Conservation (phyloP, 2,797 vertebrate species). For the Argya squamiceps region DNA sequence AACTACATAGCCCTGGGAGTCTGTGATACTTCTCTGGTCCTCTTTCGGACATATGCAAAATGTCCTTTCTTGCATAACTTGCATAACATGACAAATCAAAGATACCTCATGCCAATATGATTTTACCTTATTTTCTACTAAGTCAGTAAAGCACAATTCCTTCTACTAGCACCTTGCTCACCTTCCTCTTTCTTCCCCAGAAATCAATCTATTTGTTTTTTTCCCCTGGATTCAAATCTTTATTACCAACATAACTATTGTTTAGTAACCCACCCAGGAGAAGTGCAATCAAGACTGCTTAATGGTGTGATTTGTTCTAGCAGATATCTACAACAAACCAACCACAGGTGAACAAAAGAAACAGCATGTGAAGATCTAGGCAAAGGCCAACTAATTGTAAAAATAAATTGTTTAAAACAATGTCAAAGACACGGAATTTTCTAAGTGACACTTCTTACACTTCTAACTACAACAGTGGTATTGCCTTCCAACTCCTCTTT, state of each 20-base stretch:
- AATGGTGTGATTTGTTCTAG: neutral
- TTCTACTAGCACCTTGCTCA: neutral
- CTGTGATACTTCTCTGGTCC: neutral
- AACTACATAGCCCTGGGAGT: neutral
- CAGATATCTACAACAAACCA: neutral
- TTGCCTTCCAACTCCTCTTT: neutral
- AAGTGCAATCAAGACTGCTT: neutral
- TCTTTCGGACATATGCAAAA: neutral
- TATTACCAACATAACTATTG: neutral
- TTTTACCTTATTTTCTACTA: neutral
- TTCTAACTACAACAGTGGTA: neutral
- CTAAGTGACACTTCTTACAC: neutral
- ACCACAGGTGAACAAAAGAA: neutral
- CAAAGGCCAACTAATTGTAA: neutral
- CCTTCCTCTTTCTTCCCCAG: neutral
- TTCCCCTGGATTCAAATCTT: neutral
- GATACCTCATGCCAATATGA: neutral
- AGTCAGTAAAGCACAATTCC: neutral
- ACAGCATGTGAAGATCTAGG: neutral
- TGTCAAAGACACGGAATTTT: neutral
- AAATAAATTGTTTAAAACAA: neutral
- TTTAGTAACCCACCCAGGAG: neutral
- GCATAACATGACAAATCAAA: neutral
- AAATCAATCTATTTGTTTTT: neutral
- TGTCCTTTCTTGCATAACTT: neutral